A percentile compares a stretch with the other conserved stretches of the same genome.
These are phyloP conservation scores for Micromesistius poutassou DNA, from an alignment of 2,797 vertebrate genomes.

Conservation along the genomic window DNA sequence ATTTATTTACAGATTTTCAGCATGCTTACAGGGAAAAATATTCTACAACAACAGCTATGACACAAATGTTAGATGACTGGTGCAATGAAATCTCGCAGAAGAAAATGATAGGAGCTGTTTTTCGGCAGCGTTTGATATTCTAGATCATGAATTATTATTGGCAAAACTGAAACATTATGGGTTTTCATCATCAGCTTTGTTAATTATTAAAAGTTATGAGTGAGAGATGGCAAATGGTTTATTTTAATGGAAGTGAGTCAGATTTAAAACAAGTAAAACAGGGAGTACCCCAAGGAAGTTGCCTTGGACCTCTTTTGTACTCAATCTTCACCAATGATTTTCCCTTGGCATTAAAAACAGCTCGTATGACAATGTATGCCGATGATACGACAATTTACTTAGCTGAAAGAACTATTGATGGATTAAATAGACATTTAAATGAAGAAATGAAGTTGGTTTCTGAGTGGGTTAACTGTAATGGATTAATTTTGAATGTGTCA, in stretches of 20 bases:
- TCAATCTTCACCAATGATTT: not conserved
- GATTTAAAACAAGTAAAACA: not conserved
- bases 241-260: not conserved
- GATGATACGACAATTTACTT: not conserved
- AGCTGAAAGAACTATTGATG: not conserved
- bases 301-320: not conserved
- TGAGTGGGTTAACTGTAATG: not conserved
- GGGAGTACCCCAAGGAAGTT: too few species aligned
- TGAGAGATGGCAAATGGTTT: not conserved
- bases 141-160: slow-evolving; percentile 9
- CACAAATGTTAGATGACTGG: slow-evolving; percentile 10
- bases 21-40: slow-evolving; percentile 6
- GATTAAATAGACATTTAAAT: not conserved
- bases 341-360: not conserved
- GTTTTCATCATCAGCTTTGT: not conserved
- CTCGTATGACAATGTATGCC: not conserved
- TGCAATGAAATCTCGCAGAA: not conserved
- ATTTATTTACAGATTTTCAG: not conserved
- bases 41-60: not conserved
- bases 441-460: not conserved
- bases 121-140: slow-evolving; percentile 9
- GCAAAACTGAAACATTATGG: slow-evolving; percentile 8
- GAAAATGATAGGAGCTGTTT: not conserved
- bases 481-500: slow-evolving; percentile 3
- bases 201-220: not conserved